Evolutionary conservation across 2,797 vertebrate species (phyloP).

Genomic region (Sebastes steindachneri): DNA sequence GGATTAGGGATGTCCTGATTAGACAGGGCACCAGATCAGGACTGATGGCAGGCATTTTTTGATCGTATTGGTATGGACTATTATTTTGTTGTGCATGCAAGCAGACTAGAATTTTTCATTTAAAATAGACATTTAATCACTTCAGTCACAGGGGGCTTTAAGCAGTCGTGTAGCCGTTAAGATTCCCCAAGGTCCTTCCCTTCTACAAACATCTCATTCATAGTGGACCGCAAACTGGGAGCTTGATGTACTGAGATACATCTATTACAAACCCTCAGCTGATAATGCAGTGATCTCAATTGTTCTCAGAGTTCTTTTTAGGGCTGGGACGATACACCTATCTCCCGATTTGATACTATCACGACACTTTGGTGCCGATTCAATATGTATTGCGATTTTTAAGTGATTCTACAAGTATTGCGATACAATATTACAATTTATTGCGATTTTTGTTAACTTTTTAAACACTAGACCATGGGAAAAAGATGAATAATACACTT

Average conservation of each 20-base stretch:
- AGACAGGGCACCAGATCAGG: not conserved
- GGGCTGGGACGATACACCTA: not conserved
- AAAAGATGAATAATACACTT: too few species aligned
- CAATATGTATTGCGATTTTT: too few species aligned
- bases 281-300: constrained; percentile 12
- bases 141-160: constrained; percentile 9
- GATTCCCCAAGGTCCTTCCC: constrained; percentile 17
- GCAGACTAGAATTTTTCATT: not conserved
- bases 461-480: too few species aligned
- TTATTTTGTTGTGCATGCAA: constrained; percentile 24
- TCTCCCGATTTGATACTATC: not conserved
- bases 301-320: constrained; percentile 3
- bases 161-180: constrained; percentile 19
- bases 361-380: not conserved
- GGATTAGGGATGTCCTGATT: not conserved
- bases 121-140: constrained; percentile 30
- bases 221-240: constrained; percentile 3
- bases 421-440: too few species aligned
- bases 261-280: constrained; percentile 26
- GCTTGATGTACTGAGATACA: constrained; percentile 12
- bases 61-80: not conserved
- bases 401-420: too few species aligned
- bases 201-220: constrained; percentile 5
- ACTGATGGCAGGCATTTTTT: not conserved
- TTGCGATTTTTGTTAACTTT: too few species aligned